Conservation (phyloP, 2,113 vertebrate genomes). For the Limanda limanda region DNA sequence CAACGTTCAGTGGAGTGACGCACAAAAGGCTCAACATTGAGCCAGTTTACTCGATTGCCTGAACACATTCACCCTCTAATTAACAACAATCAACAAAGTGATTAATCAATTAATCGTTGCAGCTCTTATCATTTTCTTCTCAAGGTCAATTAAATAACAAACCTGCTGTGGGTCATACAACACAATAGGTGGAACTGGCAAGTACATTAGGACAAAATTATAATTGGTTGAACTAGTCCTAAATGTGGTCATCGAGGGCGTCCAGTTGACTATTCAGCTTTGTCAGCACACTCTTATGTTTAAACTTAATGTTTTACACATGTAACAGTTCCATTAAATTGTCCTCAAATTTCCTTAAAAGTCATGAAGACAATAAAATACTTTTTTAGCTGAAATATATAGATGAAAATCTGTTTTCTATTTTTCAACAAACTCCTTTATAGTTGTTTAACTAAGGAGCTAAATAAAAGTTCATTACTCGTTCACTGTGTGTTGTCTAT, state of each 20-base stretch:
- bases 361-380: not conserved
- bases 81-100: no score
- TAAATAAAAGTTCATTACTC: slow-evolving; percentile 50
- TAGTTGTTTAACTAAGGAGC: slow-evolving; percentile 31
- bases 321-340: not conserved
- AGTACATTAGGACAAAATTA: not conserved
- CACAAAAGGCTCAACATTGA: not conserved
- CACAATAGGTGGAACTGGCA: not conserved
- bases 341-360: not conserved
- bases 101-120: no score
- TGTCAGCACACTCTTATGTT: not conserved
- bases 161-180: not conserved
- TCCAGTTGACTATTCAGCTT: no score
- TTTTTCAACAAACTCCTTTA: slow-evolving; percentile 30
- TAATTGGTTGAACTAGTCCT: not conserved
- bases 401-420: slow-evolving; percentile 6
- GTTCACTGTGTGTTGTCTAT: slow-evolving; percentile 44
- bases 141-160: no score
- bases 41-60: not conserved
- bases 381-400: not conserved
- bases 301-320: not conserved
- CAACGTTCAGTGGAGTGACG: not conserved
- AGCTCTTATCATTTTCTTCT: no score
- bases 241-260: not conserved
- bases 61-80: not conserved